Base-by-base conservation (phyloP, 2,113 vertebrate species). In the Colinus virginianus region DNA sequence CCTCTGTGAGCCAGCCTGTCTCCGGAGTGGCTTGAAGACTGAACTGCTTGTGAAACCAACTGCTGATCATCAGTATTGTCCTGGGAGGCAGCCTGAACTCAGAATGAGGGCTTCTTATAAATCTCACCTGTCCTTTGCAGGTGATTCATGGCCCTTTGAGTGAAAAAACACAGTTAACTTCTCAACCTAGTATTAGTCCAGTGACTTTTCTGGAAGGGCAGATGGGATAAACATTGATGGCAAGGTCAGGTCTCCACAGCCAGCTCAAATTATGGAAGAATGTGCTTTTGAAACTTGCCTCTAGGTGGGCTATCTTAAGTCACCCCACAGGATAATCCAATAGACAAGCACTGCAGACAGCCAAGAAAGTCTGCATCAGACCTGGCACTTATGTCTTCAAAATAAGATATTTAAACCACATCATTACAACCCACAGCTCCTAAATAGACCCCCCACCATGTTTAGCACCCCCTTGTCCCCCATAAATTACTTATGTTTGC, bases 401-500 rank as follows among this genome's bases (percentile, higher is more conserved):
- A 93, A 81, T 80, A 59, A 13, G 58, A 0, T n/a, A 45, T 80
- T 82, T 53, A 61, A 26, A 92, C 70, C 17, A 64, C 19, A 90
- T 90, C 11, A 49, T 59, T 74, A 77, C 18, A 61, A 45, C 42
- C 59, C 76, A 74, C 61, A 26, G 71, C 45, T 90, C 61, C 76
- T 84, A 61, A 94, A 36, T 21, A 49, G 43, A n/a, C 14, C 36
- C 14, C 23, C 40, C 61, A 6, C 12, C 90, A 6, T 63, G 53
- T 87, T 36, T 59, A 53, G 90, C 94, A 59, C 48, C 76, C 36
- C 55, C 55, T 11, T 14, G 10, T 30, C 9, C 30, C 15, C 49
- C 77, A 19, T 84, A 88, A 93, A 80, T 89, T 46, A 94, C 55
- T 96, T 94, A 83, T 1, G n/a, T 72, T 63, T 93, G 85, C 86